Base-by-base conservation (phyloP, 53 echinoderm and acorn worm species). In the Echinarachnius parma region DNA sequence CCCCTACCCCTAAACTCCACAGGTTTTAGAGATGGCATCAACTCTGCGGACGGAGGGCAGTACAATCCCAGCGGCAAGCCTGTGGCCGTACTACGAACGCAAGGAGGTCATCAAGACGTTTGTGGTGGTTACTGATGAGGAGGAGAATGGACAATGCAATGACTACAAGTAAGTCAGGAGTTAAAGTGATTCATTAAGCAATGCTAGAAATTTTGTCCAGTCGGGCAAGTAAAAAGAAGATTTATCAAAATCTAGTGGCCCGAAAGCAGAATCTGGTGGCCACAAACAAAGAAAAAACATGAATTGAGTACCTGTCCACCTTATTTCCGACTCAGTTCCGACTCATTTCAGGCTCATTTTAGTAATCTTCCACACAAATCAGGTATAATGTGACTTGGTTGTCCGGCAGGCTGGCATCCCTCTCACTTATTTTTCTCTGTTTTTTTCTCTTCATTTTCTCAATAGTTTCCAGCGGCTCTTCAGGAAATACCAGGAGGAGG, bases 41-140 rank as follows among this genome's bases (percentile, higher is more conserved):
- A 82, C 82, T 9, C 28, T 90, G 46, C 22, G 52, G 24, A 79
- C 86, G 2, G 64, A 32, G 1, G 86, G 85, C 34, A 59, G 70
- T 9, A 90, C 90, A 1, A 31, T 76, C 19, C 90, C 90, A 24
- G 90, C 86, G 5, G 86, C 90, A 32, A 86, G 90, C 46, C 76
- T 90, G 25, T 78, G 56, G 64, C 86, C 81, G 7, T 90, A 86
- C 36, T 90, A 90, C 60, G 62, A 86, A 60, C 61, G 49, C n/a
- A 86, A 90, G 63, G 80, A 86, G 48, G 62, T 86, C 22, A 61
- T 82, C 14, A 84, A 90, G 75, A 90, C 90, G 36, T 90, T 90
- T 48, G 77, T 90, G 8, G 56, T 90, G 28, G 90, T 90, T 20
- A 90, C 90, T 10, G 90, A 90, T 59, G 90, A 90, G 44, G 79